Base-by-base conservation (phyloP, 2,113 vertebrate species). In the Phalacrocorax pelagicus region DNA sequence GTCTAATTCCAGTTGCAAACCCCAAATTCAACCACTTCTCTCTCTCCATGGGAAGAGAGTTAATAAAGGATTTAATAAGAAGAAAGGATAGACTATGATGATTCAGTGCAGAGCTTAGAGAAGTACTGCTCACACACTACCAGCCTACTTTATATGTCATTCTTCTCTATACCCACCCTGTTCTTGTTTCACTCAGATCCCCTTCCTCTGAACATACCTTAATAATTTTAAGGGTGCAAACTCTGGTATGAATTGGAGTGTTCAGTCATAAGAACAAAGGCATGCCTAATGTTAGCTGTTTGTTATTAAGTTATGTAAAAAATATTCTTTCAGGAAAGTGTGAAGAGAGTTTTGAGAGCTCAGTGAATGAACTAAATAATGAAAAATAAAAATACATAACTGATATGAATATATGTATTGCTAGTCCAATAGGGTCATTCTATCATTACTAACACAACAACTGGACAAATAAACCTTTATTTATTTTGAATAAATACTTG, bases 91-190 rank as follows among this genome's bases (percentile, higher is more conserved):
- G 22, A 61, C 21, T n/a, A 10, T 34, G 52, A 10, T 46, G 32
- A 61, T 55, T 38, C 4, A 7, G 15, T 29, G 7, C 34, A 85
- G 36, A 8, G 22, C 27, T 84, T 12, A 65, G 44, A 18, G 52
- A 54, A 63, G 11, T 5, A 27, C 26, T 78, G 3, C 52, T 90
- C 15, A 54, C 21, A 40, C 2, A 11, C 8, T 29, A 12, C 7
- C 10, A 36, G 14, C 4, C 8, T 42, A 4, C 54, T 75, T 80
- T 80, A 52, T 11, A 32, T 1, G 4, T 61, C 12, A 29, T 71
- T 74, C 29, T 17, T 57, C 27, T 79, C 26, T 23, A 4, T 38
- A 54, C 0, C 11, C 36, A 52, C 7, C 5, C 10, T 0, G 0
- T 44, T 12, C 36, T 58, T 52, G 12, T 70, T 70, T 92, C 1